phyloP scores from a whole-genome alignment of 2,113 vertebrate species.

The Pan paniscus region DNA sequence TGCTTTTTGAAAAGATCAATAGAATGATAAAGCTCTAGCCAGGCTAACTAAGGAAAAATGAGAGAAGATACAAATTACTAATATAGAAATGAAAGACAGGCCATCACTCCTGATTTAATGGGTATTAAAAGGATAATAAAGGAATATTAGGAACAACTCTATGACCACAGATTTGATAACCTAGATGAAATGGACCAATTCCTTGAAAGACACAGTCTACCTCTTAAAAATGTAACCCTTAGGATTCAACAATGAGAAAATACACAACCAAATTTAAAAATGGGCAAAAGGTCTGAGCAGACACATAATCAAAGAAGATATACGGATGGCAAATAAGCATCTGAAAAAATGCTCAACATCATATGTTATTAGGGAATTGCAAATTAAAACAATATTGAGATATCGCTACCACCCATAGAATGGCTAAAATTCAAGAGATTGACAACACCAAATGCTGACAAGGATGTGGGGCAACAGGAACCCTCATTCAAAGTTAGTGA shows the following conservation, averaged over 20 bases:
- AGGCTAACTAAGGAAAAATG: background rate
- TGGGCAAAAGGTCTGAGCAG: background rate
- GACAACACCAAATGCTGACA: too few species aligned
- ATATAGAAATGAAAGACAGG: background rate
- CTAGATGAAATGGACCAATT: background rate
- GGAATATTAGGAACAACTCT: background rate
- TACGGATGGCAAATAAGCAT: background rate
- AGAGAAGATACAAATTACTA: background rate
- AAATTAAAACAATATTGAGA: background rate
- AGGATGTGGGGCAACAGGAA: background rate
- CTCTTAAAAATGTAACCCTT: background rate
- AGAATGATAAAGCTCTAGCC: background rate
- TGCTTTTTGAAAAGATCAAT: background rate
- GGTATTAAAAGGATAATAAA: background rate
- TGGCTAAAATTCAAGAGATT: background rate
- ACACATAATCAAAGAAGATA: background rate
- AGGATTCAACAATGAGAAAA: background rate
- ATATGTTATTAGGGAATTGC: background rate
- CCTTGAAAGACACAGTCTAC: background rate
- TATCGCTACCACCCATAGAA: background rate
- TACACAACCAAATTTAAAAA: background rate
- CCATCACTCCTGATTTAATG: background rate
- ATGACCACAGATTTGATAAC: background rate
- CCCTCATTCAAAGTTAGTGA: background rate
- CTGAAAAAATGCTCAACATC: background rate